Evolutionary conservation across 2,797 vertebrate species (phyloP).

Genomic region (Eleutherodactylus coqui): DNA sequence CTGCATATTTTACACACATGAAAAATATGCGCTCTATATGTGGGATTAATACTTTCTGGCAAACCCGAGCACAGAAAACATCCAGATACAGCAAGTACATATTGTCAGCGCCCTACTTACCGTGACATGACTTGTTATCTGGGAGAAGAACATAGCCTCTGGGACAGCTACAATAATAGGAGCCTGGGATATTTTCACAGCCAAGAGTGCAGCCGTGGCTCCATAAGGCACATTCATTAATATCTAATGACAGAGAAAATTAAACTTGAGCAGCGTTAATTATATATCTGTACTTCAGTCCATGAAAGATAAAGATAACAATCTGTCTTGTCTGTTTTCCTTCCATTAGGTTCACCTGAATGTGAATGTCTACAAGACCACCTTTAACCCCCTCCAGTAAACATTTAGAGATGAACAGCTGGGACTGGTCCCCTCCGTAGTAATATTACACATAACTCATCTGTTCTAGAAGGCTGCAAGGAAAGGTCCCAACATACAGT

Average conservation of each 20-base stretch:
- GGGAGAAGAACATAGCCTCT: conserved; percentile 85
- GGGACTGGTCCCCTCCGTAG: background rate
- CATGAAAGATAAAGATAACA: conserved; percentile 24
- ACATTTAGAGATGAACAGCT: conserved; percentile 46
- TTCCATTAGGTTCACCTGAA: conserved; percentile 42
- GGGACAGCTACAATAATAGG: conserved; percentile 94
- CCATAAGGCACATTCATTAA: conserved; percentile 93
- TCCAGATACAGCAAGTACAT: background rate
- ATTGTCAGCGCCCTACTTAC: conserved; percentile 71
- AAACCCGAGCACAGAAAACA: no score
- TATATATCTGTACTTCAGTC: conserved; percentile 23
- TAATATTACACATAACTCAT: conserved; percentile 38
- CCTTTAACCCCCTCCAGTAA: conserved; percentile 36
- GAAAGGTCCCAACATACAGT: background rate
- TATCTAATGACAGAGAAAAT: conserved; percentile 75
- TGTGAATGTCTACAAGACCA: conserved; percentile 21
- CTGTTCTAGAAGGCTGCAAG: background rate
- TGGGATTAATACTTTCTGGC: no score
- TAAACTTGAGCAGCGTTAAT: conserved; percentile 4
- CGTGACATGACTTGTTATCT: conserved; percentile 87
- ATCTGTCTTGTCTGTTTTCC: conserved; percentile 29
- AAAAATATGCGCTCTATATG: no score
- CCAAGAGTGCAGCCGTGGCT: conserved; percentile 94
- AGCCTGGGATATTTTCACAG: conserved; percentile 91
- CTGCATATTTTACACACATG: no score